phyloP scores from a whole-genome alignment of 2,888 invertebrate species.

The Coelopa pilipes region DNA sequence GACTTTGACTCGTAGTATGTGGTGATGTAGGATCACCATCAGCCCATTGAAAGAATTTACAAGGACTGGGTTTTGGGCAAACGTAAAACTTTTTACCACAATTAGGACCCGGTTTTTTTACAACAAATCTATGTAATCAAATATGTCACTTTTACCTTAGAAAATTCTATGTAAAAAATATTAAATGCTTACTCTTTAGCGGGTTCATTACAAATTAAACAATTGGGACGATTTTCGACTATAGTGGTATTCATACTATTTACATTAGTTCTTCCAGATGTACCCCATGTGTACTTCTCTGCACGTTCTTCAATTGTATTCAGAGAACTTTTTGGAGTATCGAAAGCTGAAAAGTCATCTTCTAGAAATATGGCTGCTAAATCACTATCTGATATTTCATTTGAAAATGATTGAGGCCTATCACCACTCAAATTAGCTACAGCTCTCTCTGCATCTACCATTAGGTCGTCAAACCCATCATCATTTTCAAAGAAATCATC shows the following conservation, averaged over 20 bases:
- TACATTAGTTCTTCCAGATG: constrained; percentile 31
- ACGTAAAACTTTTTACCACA: constrained; percentile 83
- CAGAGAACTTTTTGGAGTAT: background rate
- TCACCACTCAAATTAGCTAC: background rate
- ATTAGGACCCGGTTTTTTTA: constrained; percentile 85
- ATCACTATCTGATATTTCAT: constrained; percentile 42
- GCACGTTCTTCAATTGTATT: constrained; percentile 26
- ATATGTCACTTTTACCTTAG: constrained; percentile 5
- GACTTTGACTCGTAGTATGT: background rate
- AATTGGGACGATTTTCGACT: constrained; percentile 46
- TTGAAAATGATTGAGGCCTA: background rate
- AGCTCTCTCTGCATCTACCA: constrained; percentile 45
- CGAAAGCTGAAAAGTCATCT: constrained; percentile 39
- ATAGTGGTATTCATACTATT: background rate
- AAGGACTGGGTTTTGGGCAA: constrained; percentile 74
- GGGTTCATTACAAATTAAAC: constrained; percentile 58
- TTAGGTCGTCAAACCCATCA: constrained; percentile 59
- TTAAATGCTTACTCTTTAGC: constrained; percentile 51
- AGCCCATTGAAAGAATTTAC: constrained; percentile 88
- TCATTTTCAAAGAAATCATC: constrained; percentile 58
- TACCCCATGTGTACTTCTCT: constrained; percentile 43
- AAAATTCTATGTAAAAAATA: background rate
- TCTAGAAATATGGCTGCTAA: constrained; percentile 56
- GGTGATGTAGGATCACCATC: constrained; percentile 61
- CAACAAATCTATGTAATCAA: constrained; percentile 72